Base-by-base conservation (phyloP, 2,888 invertebrate species). In the Philopedon plagiatum region DNA sequence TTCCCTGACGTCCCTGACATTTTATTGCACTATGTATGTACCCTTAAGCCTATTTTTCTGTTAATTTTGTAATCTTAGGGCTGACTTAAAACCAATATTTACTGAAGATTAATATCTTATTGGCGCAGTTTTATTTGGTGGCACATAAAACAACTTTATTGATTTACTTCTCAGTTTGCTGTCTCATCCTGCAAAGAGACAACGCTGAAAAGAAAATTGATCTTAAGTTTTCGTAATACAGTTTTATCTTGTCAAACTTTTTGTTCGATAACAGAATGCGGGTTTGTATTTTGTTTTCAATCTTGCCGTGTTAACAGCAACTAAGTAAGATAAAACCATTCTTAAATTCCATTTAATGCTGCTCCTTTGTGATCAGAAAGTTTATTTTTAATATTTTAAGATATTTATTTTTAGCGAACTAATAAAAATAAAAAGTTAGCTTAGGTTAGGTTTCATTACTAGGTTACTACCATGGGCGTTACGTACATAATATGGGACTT, bases 211-310 rank as follows among this genome's bases (percentile, higher is more conserved):
- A 29, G 29, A 54, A 29, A 54, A 54, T 29, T 54, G 29, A 54
- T 54, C 29, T 9, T 54, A 54, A 54, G 51, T 54, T 54, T 29
- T 15, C 18, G 29, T 21, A 32, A 54, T 54, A 54, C 15, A 54
- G 51, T 54, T 54, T 54, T 54, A 54, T 54, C 51, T 54, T 54
- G 51, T 54, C 51, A 54, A 54, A 54, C 51, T 54, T 54, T 54
- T 54, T 54, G 29, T 26, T 11, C 29, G 29, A 54, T 29, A 29
- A 15, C 2, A 11, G 21, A 46, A 46, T 46, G 15, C 11, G 9
- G 11, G 29, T 26, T 54, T 54, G 29, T 29, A 29, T 54, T 13
- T 51, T 5, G 21, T n/a, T 46, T 23, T 23, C 1, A 46, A 46
- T 46, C 46, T 7, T 18, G 2, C 29, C 8, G 29, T 29, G 15